A percentile compares a stretch with the other conserved stretches of the same genome.
These are phyloP conservation scores for Pissodes strobi DNA, from an alignment of 1,140 invertebrate genomes.

Conservation along the genomic window DNA sequence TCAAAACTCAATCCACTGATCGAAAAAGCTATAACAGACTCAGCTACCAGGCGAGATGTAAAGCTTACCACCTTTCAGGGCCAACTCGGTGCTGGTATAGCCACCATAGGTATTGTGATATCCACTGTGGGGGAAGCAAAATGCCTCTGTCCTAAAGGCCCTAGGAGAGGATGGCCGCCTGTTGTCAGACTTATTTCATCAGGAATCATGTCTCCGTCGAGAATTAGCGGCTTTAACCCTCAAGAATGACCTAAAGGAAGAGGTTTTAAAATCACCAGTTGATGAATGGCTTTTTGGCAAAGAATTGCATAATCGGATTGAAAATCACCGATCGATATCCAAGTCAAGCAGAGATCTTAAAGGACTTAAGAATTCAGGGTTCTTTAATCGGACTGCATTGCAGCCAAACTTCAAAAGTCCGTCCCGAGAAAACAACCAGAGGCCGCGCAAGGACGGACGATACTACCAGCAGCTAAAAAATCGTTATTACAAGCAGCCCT, in stretches of 20 bases:
- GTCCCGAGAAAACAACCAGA: not conserved
- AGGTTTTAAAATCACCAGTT: not conserved
- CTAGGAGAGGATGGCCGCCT: too few species aligned
- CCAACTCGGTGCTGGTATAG: not conserved
- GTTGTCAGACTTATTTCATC: too few species aligned
- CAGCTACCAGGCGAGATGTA: not conserved
- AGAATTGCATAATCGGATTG: not conserved
- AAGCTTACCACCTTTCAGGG: not conserved
- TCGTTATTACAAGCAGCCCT: not conserved
- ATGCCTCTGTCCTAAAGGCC: too few species aligned
- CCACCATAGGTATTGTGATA: not conserved
- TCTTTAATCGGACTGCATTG: too few species aligned
- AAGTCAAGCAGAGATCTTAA: too few species aligned
- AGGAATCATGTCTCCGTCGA: not conserved
- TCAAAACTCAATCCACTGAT: conserved; percentile 1
- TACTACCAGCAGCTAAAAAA: not conserved
- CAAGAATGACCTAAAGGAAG: not conserved
- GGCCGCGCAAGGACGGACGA: not conserved
- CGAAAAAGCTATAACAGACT: not conserved
- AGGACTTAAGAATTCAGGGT: too few species aligned
- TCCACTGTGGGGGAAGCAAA: too few species aligned
- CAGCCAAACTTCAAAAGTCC: conserved; percentile 18
- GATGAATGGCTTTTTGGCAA: conserved; percentile 6
- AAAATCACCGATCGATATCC: too few species aligned
- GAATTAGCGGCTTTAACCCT: conserved; percentile 3